Base-by-base conservation (phyloP, 1,140 invertebrate genomes). In the Drusus annulatus region DNA sequence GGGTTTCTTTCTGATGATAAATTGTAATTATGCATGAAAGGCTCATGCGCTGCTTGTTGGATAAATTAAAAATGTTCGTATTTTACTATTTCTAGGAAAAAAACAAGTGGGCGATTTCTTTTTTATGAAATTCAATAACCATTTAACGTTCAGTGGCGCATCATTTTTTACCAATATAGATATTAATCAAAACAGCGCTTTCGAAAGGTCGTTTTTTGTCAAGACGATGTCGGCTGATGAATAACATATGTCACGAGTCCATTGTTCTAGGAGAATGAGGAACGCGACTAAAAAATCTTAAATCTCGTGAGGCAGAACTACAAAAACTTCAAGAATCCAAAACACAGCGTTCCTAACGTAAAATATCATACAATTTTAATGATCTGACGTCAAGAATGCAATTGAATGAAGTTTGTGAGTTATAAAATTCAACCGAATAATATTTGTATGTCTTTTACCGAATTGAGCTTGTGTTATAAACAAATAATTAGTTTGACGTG, bases 161-260 rank as follows among this genome's bases (percentile, higher is more conserved):
- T 65, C 62, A 65, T 65, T 65, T 60, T 65, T 31, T 65, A 65
- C 62, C 16, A 8, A 25, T 28, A 65, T 25, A 65, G 62, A 65
- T 65, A 65, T 65, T 65, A 65, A 65, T 65, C 62, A 65, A 31
- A 65, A 65, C 62, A 31, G 21, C 62, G 62, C 62, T 65, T 28
- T 65, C 23, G 25, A 65, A 28, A 16, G 62, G 62, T 65, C 7
- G 23, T 63, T 65, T 65, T 45, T 45, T 45, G 36, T 45, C 36
- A 45, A 45, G 21, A 10, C 21, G 62, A 65, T 65, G 28, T 65
- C 62, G 23, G 25, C 28, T 65, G 62, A 65, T 65, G 62, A 65
- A 36, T 65, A 65, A 65, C 62, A 65, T 65, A 65, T 65, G 62
- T 31, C 62, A 65, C 28, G 62, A 65, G 25, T 31, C 62, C 62